Base-by-base conservation (phyloP, 92 coral and sea anemone genomes). In the Blastomussa wellsi region DNA sequence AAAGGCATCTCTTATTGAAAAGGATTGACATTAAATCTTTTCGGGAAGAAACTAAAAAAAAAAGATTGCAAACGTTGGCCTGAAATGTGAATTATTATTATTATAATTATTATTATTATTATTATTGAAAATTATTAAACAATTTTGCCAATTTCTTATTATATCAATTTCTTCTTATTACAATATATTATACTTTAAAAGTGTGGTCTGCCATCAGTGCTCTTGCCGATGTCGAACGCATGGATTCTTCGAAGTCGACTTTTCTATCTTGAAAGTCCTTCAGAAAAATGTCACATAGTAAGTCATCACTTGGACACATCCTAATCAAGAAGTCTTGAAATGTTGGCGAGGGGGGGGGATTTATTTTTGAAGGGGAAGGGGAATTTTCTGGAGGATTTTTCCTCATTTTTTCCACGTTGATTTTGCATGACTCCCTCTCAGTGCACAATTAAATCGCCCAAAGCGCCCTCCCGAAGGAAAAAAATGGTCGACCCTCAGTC, bases 121-220 rank as follows among this genome's bases (percentile, higher is more conserved):
- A 64, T 66, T 66, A 66, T 66, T 28, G 72, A 66, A 28, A 66
- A 66, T 66, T 28, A 66, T 66, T 66, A 64, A 64, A 64, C 70
- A 64, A 64, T 64, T 64, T 64, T 64, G 70, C 70, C 70, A 64
- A 64, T 64, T 64, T 64, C 70, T 64, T 64, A 64, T 64, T 64
- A 64, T 64, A 64, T 64, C 70, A 64, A 64, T 64, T 64, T 64
- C 33, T 64, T 64, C 70, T 64, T 64, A 64, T 64, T 64, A 64
- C 70, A 64, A 64, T 64, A 64, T 64, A 64, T 66, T 28, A 66
- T 85, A 89, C 92, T 90, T 89, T 89, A 74, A 89, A 89, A 17
- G 92, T 89, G 72, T 89, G 92, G 65, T 89, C 92, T 75, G 90
- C 92, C 89, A 89, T 86, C 60, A 89, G 82, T 13, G 86, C 81